Conservation (phyloP, 2,797 vertebrate genomes). For the Psittacula echo region DNA sequence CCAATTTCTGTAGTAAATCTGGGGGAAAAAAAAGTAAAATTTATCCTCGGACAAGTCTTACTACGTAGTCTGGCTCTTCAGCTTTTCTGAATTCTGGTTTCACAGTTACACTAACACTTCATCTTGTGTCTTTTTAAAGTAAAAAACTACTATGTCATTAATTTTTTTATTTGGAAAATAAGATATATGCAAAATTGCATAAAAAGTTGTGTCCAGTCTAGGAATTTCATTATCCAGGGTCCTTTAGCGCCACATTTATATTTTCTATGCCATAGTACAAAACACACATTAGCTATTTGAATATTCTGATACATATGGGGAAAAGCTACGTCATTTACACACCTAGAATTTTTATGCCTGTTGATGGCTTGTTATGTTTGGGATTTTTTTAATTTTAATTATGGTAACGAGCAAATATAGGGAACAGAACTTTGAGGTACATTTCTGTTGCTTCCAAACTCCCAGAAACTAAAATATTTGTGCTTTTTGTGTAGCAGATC, state of each 20-base stretch:
- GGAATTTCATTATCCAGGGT: background rate
- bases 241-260: background rate
- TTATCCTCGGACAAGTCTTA: background rate
- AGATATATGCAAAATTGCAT: background rate
- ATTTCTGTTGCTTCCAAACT: background rate
- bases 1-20: background rate
- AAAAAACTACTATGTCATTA: background rate
- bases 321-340: background rate
- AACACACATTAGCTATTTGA: background rate
- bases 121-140: background rate
- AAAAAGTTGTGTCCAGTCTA: background rate
- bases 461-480: background rate
- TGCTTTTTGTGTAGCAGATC: background rate
- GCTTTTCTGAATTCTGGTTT: background rate
- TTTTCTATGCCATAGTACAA: background rate
- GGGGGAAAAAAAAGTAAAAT: background rate
- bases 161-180: background rate
- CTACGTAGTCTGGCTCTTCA: background rate
- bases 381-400: accelerated
- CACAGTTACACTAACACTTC: background rate
- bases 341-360: background rate
- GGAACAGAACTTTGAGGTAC: background rate
- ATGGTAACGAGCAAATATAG: background rate
- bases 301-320: background rate
- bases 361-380: background rate